These are phyloP conservation scores for Lypha dubia DNA, from an alignment of 2,888 invertebrate genomes.

Conservation along the genomic window DNA sequence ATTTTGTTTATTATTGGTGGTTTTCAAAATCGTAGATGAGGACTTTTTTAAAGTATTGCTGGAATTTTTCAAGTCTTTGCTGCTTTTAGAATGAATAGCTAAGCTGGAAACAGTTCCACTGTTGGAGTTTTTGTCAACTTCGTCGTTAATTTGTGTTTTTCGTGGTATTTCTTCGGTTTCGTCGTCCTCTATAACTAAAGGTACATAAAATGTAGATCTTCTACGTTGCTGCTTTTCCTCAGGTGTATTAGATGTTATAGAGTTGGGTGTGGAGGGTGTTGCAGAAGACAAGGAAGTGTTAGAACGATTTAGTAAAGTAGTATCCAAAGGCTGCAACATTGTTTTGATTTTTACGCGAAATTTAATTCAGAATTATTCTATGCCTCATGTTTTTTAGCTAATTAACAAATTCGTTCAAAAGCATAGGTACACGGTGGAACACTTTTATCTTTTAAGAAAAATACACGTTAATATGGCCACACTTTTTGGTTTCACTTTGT, in stretches of 20 bases:
- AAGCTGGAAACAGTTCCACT: constrained; percentile 73
- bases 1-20: constrained; percentile 55
- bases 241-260: constrained; percentile 68
- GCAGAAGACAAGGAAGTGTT: constrained; percentile 64
- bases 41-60: constrained; percentile 76
- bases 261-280: constrained; percentile 69
- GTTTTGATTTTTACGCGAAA: constrained; percentile 54
- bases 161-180: constrained; percentile 35
- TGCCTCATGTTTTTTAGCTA: constrained; percentile 51
- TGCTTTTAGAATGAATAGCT: constrained; percentile 59
- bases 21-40: constrained; percentile 72
- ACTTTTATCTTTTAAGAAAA: constrained; percentile 11
- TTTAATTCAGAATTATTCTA: constrained; percentile 9
- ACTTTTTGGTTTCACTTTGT: constrained; percentile 24
- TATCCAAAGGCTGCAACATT: constrained; percentile 78
- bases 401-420: neutral
- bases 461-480: constrained; percentile 61
- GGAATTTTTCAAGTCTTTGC: constrained; percentile 73
- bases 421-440: neutral
- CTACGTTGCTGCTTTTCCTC: constrained; percentile 85
- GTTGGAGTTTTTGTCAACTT: constrained; percentile 53
- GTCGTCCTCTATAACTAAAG: constrained; percentile 84
- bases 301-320: constrained; percentile 64
- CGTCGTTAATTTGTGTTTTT: constrained; percentile 30
- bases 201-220: constrained; percentile 90